Base-by-base conservation (phyloP, 2,113 vertebrate genomes). In the Panthera leo region DNA sequence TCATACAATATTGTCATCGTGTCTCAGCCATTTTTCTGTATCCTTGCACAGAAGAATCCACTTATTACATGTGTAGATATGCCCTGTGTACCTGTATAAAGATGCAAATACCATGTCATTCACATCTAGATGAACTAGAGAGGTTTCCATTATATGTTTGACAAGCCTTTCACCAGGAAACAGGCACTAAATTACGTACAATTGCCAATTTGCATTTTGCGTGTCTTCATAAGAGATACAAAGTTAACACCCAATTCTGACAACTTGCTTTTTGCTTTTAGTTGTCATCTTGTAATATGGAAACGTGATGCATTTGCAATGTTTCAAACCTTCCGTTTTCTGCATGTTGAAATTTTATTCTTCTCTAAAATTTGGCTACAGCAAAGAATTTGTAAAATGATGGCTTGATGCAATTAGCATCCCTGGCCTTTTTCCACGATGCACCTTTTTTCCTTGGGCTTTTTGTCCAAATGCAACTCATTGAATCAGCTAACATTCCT, bases 231-330 rank as follows among this genome's bases (percentile, higher is more conserved):
- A 84, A 98, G 7, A 93, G 29, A 92, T 97, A 96, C 97, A 94
- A 97, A 97, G 95, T 95, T 98, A 98, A 95, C 91, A 95, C 29
- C 85, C 87, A 90, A 87, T 98, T 98, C 97, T 98, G 95, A 97
- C 97, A 98, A 95, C 83, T 91, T 90, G 87, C 94, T 97, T 98
- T 29, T 98, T 98, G 80, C 85, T 93, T 95, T 97, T 96, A 97
- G 93, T 96, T 98, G 96, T 98, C 96, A 89, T 98, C 95, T 98
- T 97, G 79, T 97, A 95, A 90, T 70, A 98, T 94, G 89, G 90
- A 98, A 98, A 98, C 98, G 96, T 98, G 97, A 75, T 96, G 92
- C 97, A 98, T 98, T 98, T 98, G 98, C 98, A 98, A 94, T 98
- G 94, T 97, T 98, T 89, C 97, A 91, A 97, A 61, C 97, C 79